Base-by-base conservation (phyloP, 2,888 invertebrate genomes). In the Epirrhoe alternata region DNA sequence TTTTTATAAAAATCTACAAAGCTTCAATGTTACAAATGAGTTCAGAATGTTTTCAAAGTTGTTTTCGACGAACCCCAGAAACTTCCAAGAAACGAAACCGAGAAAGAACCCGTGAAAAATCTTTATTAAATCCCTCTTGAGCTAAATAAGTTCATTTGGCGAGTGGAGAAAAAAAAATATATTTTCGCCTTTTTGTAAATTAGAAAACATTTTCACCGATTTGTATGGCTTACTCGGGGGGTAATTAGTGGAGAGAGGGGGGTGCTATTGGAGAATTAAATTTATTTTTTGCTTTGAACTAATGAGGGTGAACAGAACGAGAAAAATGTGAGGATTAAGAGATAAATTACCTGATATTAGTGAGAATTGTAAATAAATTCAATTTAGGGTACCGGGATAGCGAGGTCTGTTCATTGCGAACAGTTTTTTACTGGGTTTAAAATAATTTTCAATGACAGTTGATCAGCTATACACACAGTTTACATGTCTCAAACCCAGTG, bases 111-210 rank as follows among this genome's bases (percentile, higher is more conserved):
- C 85, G 85, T 92, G 91, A 93, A 89, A 92, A 91, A 93, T 93
- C 89, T 90, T 90, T 92, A 92, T 91, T 92, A 92, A 93, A 89
- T 92, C 93, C 92, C 81, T 83, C 84, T 80, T 81, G 75, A 84
- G 86, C 89, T 92, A 90, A 92, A 92, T 92, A 92, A 92, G 89
- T 92, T 92, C 92, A 87, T 92, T 92, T 92, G 88, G 81, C 81
- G 84, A 82, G 83, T 82, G 80, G 76, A 77, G 79, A 81, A 80
- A 81, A 79, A 73, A 75, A 69, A 73, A 71, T 69, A 72, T 80
- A 83, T 83, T 83, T 86, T 82, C 74, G 77, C 78, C 83, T 86
- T 86, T 88, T 85, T 85, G 83, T 84, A 87, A 89, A 88, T 89
- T 87, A 93, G 92, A 87, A 90, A 91, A 92, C 92, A 92, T 92